A percentile compares a stretch with the other conserved stretches of the same genome.
Conservation (phyloP, 2,113 vertebrate species). For the Lutjanus erythropterus region DNA sequence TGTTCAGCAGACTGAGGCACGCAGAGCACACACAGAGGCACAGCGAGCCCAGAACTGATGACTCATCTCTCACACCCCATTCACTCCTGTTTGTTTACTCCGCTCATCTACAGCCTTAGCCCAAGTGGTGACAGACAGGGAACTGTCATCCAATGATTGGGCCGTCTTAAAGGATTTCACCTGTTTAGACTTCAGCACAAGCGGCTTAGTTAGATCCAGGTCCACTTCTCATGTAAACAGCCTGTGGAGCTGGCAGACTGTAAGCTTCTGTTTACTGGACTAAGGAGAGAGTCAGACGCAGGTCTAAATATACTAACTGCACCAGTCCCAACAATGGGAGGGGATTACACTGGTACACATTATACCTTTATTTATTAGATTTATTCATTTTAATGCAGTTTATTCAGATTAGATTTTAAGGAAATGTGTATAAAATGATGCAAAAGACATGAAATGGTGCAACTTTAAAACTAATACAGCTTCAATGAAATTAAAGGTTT, state of each 20-base stretch:
- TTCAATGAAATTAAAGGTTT: too few relatives aligned
- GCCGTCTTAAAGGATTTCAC: constrained; percentile 75
- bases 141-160: constrained; percentile 51
- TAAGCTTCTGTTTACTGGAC: constrained; percentile 55
- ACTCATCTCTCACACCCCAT: constrained; percentile 77
- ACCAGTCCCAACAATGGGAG: not conserved
- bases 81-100: constrained; percentile 75
- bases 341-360: not conserved
- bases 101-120: constrained; percentile 42
- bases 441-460: too few relatives aligned
- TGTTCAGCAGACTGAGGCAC: constrained; percentile 77
- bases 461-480: not conserved
- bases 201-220: constrained; percentile 68
- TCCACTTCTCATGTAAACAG: constrained; percentile 67
- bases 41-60: constrained; percentile 73
- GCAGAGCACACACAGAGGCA: constrained; percentile 25
- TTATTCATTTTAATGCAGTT: not conserved
- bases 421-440: not conserved
- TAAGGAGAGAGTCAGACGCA: constrained; percentile 24
- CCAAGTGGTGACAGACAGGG: constrained; percentile 52
- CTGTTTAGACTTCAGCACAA: constrained; percentile 70
- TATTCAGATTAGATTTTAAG: not conserved
- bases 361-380: not conserved
- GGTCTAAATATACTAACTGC: constrained; percentile 29
- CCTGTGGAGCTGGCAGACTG: constrained; percentile 41